Evolutionary conservation across 2,113 vertebrate genomes (phyloP), one percentile per base, ranked within the genome.

Genomic region (Zonotrichia leucophrys): DNA sequence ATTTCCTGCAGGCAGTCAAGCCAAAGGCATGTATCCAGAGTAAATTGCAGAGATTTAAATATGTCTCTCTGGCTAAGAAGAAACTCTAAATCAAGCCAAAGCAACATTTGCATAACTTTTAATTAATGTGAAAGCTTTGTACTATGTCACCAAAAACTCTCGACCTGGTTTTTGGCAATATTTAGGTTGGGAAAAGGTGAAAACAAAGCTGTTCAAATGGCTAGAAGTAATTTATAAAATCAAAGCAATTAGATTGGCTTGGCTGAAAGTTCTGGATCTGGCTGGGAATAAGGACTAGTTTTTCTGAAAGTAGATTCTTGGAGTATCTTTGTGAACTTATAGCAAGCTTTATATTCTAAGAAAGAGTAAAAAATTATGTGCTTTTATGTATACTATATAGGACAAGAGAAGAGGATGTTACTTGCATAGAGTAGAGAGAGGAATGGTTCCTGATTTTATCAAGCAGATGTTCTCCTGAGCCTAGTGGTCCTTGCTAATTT

Each of bases 21-120:
- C 92, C 90, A 94, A 83, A 88, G 47, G 55, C 94, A 81, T 35
- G 42, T 89, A 82, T 94, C 67, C 83, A 89, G 89, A 63, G 39
- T 37, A 58, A 89, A 74, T 69, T 89, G 74, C 44, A 59, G 52
- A 88, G 52, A 72, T 88, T 90, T 87, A 72, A 94, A 69, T 80
- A 73, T 62, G 60, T 69, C 27, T 93, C 14, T 81, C 33, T 82
- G 67, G 56, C 75, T 87, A 58, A 86, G 55, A 58, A 89, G 83
- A 84, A 86, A 41, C 24, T 2, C 10, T 23, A 53, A 89, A 39
- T 88, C 50, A 85, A 92, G 76, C 33, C 82, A 86, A 93, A 94
- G 52, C 27, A 77, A 66, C 52, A 52, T 77, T 86, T 91, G 35
- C 75, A 55, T 85, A 70, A 47, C 22, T 74, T 62, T 19, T 69